Base-by-base conservation (phyloP, 1,140 invertebrate genomes). In the Apolygus lucorum region DNA sequence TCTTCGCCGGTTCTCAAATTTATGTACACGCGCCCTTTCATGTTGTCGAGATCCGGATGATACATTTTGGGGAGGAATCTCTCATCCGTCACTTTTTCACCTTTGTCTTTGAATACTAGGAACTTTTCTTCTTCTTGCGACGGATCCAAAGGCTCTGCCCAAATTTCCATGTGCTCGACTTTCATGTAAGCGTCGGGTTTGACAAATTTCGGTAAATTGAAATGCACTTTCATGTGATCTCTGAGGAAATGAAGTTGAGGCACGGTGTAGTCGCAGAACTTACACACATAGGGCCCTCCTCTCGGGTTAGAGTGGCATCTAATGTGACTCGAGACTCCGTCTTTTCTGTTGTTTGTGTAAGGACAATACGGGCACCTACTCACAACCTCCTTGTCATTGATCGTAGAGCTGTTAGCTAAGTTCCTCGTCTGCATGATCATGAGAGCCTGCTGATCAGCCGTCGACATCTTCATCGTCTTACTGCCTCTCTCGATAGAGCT, bases 201-300 rank as follows among this genome's bases (percentile, higher is more conserved):
- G 17, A 85, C 78, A 65, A 82, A 78, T 75, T 85, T 85, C 29
- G 81, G 80, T 71, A 80, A 79, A 72, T 81, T 82, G 76, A 93
- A 92, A 78, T 93, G 91, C 26, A 90, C 79, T 78, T 89, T 90
- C 26, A 88, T 82, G 78, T 93, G 91, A 69, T 93, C 90, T n/a
- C 85, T 80, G 4, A 91, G 77, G 69, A 91, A 88, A 76, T 91
- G 87, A 13, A 84, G 84, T 75, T 92, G 90, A 0, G 87, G 84
- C 1, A 89, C 89, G 24, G 87, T 87, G 77, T 91, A 91, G 79
- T 92, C 89, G 79, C 92, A 94, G 76, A 90, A 87, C n/a, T 87
- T 86, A 79, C 92, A 94, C 73, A 85, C 80, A 76, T 89, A 83
- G 77, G 81, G 79, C 4, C 81, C 82, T 59, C 82, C 82, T 25